Conservation (phyloP, 2,797 vertebrate genomes). For the Enteromius mattozi region DNA sequence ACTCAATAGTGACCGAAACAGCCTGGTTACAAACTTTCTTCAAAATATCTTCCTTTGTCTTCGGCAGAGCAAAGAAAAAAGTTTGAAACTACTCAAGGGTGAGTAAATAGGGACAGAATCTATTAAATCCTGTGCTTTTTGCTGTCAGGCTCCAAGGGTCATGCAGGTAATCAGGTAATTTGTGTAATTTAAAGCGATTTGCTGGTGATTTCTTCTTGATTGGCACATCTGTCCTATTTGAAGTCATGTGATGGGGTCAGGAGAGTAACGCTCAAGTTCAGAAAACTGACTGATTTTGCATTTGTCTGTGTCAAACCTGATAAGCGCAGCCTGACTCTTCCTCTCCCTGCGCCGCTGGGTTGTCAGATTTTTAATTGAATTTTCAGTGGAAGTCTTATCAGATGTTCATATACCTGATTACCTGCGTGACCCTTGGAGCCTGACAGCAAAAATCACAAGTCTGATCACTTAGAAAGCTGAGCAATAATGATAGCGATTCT, state of each 20-base stretch:
- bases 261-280: constrained; percentile 19
- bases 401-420: constrained; percentile 35
- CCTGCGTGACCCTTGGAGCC: constrained; percentile 28
- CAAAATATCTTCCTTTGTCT: too few relatives aligned
- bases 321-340: constrained; percentile 26
- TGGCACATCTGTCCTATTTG: background rate
- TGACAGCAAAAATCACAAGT: background rate
- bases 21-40: too few relatives aligned
- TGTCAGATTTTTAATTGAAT: constrained; percentile 60
- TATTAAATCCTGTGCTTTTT: background rate
- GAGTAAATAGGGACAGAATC: too few relatives aligned
- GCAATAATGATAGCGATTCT: background rate
- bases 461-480: fast-evolving
- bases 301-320: constrained; percentile 3
- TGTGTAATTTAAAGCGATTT: background rate
- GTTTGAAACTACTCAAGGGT: too few relatives aligned
- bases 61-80: too few relatives aligned
- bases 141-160: constrained; percentile 22
- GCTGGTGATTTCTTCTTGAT: background rate
- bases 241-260: background rate
- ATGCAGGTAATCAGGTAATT: constrained; percentile 30
- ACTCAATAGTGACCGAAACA: too few relatives aligned
- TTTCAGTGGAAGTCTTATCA: constrained; percentile 56
- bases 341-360: constrained; percentile 30
- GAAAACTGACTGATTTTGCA: constrained; percentile 49